Base-by-base conservation (phyloP, 2,888 invertebrate genomes). In the Lasioglossum figueresi region DNA sequence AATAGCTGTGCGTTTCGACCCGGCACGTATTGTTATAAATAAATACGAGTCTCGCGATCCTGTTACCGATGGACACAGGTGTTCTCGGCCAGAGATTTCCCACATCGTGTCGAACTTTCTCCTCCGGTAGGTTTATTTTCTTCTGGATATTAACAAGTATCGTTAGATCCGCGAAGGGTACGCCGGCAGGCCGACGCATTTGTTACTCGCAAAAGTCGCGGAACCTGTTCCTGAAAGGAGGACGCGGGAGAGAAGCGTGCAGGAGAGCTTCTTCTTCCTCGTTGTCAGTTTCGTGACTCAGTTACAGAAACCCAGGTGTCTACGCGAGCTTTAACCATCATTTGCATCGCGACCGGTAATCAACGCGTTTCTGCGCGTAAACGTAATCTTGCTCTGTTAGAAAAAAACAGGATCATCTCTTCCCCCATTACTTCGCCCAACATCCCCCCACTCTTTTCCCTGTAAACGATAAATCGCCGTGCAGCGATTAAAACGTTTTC, bases 141-240 rank as follows among this genome's bases (percentile, higher is more conserved):
- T 14, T n/a, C 37, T 12, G 16, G n/a, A n/a, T 19, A 37, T 70
- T 48, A 68, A 37, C 70, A 23, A 77, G 70, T 40, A 66, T 76
- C 80, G 76, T 59, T 79, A 74, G 80, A 71, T 31, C 70, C 76
- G 31, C 23, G 27, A 19, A 68, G 52, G 72, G 43, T 31, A 37
- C 71, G 37, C 43, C 72, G 10, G 52, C 48, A 27, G 71, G 40
- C 14, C n/a, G 48, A 12, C 52, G 79, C 68, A 78, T 82, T 82
- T 73, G 82, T 82, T 79, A 79, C 70, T 59, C 45, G 80, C 73
- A 74, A 80, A 77, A 79, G 68, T 79, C 45, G 82, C 75, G 79
- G 78, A 89, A 89, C 86, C 80, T 81, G 83, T 88, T 84, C 31
- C 80, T 63, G 81, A 85, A 85, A 85, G 71, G 88, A 76, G 80